These are phyloP conservation scores for Crossaster papposus DNA, from an alignment of 53 echinoderm and acorn worm genomes.

Conservation along the genomic window DNA sequence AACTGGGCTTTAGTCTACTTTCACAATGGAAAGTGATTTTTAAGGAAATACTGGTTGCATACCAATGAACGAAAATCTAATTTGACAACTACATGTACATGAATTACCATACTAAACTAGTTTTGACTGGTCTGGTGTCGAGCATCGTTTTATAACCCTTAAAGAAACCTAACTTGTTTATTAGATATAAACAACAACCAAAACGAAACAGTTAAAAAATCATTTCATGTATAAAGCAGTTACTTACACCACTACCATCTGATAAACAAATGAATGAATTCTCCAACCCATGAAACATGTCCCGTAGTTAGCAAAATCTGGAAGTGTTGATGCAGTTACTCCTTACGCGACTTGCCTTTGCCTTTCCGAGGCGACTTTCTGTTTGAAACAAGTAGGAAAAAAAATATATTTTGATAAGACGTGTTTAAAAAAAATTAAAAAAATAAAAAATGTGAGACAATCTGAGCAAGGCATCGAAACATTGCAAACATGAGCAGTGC, in stretches of 20 bases:
- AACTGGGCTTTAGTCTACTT: neutral
- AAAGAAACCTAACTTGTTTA: neutral
- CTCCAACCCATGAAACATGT: neutral
- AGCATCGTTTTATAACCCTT: neutral
- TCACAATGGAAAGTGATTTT: neutral
- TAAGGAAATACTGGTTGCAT: too few relatives aligned
- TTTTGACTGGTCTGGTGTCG: neutral
- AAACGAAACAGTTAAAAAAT: neutral
- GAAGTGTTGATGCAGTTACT: neutral
- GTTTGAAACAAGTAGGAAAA: neutral
- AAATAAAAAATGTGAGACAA: too few relatives aligned
- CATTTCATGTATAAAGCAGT: neutral
- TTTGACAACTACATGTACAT: neutral
- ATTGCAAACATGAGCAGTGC: neutral
- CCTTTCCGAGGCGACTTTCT: constrained; percentile 49
- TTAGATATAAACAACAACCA: neutral
- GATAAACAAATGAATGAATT: neutral
- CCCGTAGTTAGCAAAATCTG: neutral
- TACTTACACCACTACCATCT: neutral
- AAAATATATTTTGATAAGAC: neutral
- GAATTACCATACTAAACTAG: neutral
- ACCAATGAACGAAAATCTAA: neutral
- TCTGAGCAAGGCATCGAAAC: neutral
- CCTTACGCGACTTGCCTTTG: constrained; percentile 37
- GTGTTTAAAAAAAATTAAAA: neutral